These are phyloP conservation scores for Phainopepla nitens DNA, from an alignment of 2,113 vertebrate species.

Conservation along the genomic window DNA sequence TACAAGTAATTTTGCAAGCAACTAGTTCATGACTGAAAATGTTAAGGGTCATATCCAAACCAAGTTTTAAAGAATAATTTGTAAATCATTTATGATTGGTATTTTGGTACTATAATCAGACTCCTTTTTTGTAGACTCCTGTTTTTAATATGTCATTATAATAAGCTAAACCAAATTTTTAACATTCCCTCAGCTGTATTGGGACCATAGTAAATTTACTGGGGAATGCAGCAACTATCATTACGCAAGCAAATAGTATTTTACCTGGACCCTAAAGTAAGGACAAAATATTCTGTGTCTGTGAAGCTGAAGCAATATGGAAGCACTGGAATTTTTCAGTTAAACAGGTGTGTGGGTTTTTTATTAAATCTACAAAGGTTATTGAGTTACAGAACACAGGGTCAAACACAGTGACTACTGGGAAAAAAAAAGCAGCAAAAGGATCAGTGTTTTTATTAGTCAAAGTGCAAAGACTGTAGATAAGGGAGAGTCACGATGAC, in stretches of 20 bases:
- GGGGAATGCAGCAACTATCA: not conserved
- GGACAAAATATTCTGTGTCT: not conserved
- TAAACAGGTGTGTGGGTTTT: not conserved
- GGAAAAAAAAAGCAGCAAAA: not conserved
- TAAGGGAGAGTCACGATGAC: not conserved
- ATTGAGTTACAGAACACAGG: not conserved
- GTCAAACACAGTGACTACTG: not conserved
- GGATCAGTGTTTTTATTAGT: not conserved
- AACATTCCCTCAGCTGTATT: not conserved
- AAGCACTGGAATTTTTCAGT: not conserved
- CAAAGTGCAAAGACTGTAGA: not conserved
- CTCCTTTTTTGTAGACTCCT: not conserved
- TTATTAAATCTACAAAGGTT: not conserved
- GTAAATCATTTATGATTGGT: not conserved
- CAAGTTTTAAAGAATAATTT: not conserved
- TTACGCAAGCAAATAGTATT: not conserved
- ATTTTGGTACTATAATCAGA: not conserved
- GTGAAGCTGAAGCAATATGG: not conserved
- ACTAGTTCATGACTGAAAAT: not conserved
- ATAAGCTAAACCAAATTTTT: not conserved
- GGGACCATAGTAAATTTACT: not conserved
- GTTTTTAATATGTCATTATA: not conserved
- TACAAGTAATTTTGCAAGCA: not conserved
- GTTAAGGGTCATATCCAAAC: not conserved
- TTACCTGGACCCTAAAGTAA: not conserved